Percentiles rank a stretch among this genome's conserved stretches.
phyloP scores from a whole-genome alignment of 2,888 invertebrate genomes.

The Baronia brevicornis region DNA sequence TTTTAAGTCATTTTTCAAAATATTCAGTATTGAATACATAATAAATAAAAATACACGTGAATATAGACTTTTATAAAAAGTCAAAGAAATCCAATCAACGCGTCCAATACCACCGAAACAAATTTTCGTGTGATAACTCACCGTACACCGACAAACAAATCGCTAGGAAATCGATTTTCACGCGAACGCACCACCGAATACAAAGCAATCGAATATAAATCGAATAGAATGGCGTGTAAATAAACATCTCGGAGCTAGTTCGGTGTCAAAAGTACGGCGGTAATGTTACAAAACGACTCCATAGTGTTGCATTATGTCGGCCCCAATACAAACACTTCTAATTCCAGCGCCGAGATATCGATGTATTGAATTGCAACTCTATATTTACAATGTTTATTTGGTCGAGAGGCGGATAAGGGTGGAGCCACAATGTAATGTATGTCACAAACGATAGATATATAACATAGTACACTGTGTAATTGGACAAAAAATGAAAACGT shows the following conservation, averaged over 20 bases:
- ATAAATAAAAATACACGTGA: too few relatives aligned
- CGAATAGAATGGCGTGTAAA: slow-evolving; percentile 12
- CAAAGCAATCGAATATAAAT: slow-evolving; percentile 11
- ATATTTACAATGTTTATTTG: slow-evolving; percentile 14
- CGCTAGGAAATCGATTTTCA: slow-evolving; percentile 13
- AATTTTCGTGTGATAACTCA: slow-evolving; percentile 10
- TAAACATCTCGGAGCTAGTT: slow-evolving; percentile 9
- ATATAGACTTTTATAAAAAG: too few relatives aligned
- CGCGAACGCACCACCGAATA: slow-evolving; percentile 2
- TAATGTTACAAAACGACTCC: slow-evolving; percentile 13
- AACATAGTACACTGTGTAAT: too few relatives aligned
- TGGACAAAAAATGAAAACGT: too few relatives aligned
- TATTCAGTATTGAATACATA: too few relatives aligned
- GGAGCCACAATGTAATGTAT: slow-evolving; percentile 1
- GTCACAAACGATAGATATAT: background rate
- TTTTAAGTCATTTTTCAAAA: too few relatives aligned
- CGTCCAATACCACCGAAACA: slow-evolving; percentile 5
- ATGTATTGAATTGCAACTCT: background rate
- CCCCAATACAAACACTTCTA: slow-evolving; percentile 3
- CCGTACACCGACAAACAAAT: slow-evolving; percentile 10
- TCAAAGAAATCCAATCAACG: background rate
- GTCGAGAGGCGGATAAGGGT: slow-evolving; percentile 2
- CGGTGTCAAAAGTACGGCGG: slow-evolving; percentile 7
- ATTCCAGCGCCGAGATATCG: background rate
- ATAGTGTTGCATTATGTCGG: slow-evolving; percentile 4